A percentile compares a stretch with the other conserved stretches of the same genome.
Conservation (phyloP, 2,797 vertebrate genomes). For the Diceros bicornis region DNA sequence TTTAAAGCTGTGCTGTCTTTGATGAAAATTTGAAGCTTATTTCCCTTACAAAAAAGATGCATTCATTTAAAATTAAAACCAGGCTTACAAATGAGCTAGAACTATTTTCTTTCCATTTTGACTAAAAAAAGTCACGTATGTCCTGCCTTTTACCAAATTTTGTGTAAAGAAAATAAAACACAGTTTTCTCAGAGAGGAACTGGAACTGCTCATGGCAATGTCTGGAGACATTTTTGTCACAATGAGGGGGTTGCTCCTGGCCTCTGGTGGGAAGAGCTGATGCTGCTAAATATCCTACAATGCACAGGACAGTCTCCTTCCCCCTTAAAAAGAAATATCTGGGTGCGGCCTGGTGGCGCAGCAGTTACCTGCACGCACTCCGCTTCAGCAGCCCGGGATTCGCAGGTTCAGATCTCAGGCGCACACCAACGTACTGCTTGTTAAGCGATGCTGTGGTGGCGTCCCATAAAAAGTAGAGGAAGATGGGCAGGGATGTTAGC, state of each 20-base stretch:
- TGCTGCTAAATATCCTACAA: not conserved
- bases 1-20: slow-evolving; percentile 1
- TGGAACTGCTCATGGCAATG: not conserved
- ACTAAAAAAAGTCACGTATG: not conserved
- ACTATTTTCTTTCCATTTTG: slow-evolving; percentile 17
- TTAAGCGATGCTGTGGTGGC: no score
- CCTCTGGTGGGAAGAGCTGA: not conserved
- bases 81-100: slow-evolving; percentile 24
- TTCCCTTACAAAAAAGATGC: not conserved
- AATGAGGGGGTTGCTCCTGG: not conserved
- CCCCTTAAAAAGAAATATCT: not conserved
- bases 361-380: no score
- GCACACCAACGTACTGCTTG: no score
- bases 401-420: no score
- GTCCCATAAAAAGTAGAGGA: no score
- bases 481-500: no score
- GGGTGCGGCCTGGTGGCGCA: no score
- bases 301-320: not conserved
- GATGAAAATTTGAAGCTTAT: slow-evolving; percentile 53
- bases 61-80: slow-evolving; percentile 25
- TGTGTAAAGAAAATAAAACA: slow-evolving; percentile 16
- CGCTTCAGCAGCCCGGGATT: no score
- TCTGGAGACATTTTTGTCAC: slow-evolving; percentile 4
- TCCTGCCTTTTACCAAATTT: not conserved
- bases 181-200: not conserved